Evolutionary conservation across 1,140 invertebrate species (phyloP).

Genomic region (Carposina sasakii): DNA sequence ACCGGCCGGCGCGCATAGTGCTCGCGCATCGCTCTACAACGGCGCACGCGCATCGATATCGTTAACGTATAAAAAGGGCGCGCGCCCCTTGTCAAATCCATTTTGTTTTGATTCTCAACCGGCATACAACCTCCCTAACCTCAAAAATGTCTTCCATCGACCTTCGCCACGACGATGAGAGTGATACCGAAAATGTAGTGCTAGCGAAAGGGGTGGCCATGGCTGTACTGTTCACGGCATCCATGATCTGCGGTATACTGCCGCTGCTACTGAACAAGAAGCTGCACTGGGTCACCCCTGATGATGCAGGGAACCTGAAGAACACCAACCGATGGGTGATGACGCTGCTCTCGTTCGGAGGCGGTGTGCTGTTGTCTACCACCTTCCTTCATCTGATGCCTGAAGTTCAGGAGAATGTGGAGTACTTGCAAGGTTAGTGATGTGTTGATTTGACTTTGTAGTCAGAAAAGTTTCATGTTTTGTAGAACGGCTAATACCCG

Average conservation of each 20-base stretch:
- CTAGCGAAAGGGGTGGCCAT: constrained; percentile 83
- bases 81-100: constrained; percentile 21
- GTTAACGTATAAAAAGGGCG: constrained; percentile 48
- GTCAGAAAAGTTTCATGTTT: constrained; percentile 19
- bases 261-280: constrained; percentile 79
- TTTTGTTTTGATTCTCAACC: constrained; percentile 25
- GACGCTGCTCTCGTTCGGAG: constrained; percentile 86
- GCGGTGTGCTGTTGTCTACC: constrained; percentile 91
- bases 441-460: constrained; percentile 11
- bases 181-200: constrained; percentile 63
- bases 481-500: too few relatives aligned
- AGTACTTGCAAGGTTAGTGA: constrained; percentile 69
- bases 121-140: background rate
- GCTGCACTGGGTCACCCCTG: constrained; percentile 73
- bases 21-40: constrained; percentile 41
- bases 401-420: constrained; percentile 83
- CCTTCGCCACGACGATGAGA: constrained; percentile 22
- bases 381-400: constrained; percentile 93
- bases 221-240: constrained; percentile 80
- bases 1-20: constrained; percentile 41
- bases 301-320: constrained; percentile 60
- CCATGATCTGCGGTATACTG: constrained; percentile 79
- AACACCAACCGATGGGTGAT: constrained; percentile 53
- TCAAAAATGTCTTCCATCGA: background rate
- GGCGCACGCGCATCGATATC: constrained; percentile 58